Evolutionary conservation across 2,113 vertebrate genomes (phyloP).

Genomic region (Struthio camelus): DNA sequence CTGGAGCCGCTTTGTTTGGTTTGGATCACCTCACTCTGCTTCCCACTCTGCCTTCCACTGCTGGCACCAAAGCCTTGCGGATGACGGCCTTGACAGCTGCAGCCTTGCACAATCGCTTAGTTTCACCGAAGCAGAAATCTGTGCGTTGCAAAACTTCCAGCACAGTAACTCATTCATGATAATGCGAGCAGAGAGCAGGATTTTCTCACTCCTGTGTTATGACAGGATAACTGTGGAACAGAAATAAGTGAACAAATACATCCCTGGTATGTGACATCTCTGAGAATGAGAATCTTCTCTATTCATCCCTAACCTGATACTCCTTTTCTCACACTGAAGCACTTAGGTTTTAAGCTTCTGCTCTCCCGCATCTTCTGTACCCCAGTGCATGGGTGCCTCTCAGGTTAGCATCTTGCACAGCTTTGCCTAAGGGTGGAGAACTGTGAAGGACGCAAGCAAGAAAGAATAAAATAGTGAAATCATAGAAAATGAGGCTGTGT

Average conservation of each 20-base stretch:
- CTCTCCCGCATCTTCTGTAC: neutral
- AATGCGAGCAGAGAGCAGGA: neutral
- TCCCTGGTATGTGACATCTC: neutral
- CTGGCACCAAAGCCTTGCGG: accelerated
- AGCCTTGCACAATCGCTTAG: neutral
- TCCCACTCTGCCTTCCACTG: neutral
- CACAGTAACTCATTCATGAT: conserved; percentile 16
- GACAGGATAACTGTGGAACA: neutral
- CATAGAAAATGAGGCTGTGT: neutral
- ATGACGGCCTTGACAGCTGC: conserved; percentile 38
- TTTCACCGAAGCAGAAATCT: conserved; percentile 1
- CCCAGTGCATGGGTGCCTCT: neutral
- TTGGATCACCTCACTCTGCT: neutral
- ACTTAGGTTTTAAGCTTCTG: neutral
- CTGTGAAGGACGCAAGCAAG: neutral
- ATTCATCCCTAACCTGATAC: neutral
- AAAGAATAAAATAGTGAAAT: neutral
- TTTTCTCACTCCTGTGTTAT: neutral
- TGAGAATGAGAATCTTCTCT: neutral
- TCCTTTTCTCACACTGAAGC: neutral
- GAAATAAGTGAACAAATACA: neutral
- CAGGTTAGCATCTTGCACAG: neutral
- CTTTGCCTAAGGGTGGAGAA: neutral
- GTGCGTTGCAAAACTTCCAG: neutral
- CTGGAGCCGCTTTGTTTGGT: neutral